Percentiles rank a stretch among this genome's conserved stretches.
phyloP scores from a whole-genome alignment of 2,888 invertebrate genomes.

The Micoletzkya japonica region DNA sequence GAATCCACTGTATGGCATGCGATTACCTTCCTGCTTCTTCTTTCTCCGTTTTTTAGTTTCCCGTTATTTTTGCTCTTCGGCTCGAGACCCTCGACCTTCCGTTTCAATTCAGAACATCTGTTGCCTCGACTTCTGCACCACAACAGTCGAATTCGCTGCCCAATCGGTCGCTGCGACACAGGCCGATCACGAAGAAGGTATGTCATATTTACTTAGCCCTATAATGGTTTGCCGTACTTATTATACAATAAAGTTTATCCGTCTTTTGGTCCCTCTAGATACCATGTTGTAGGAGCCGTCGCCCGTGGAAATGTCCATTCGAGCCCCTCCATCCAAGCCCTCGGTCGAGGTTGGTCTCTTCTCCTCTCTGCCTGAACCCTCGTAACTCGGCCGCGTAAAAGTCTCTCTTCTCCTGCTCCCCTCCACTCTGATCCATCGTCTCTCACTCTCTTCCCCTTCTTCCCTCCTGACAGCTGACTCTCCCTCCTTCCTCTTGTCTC shows the following conservation, averaged over 20 bases:
- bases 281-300: constrained; percentile 12
- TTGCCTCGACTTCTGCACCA: constrained; percentile 19
- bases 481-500: not conserved
- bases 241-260: too few species aligned
- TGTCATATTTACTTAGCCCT: not conserved
- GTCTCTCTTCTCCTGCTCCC: not conserved
- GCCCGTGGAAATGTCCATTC: constrained; percentile 11
- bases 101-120: constrained; percentile 13
- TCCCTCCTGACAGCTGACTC: constrained; percentile 6
- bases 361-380: not conserved
- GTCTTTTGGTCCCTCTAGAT: too few species aligned
- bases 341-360: not conserved
- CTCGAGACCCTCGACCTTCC: not conserved
- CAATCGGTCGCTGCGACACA: constrained; percentile 17
- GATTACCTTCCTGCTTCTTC: not conserved
- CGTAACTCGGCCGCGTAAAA: constrained; percentile 1
- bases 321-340: not conserved
- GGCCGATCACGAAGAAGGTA: constrained; percentile 14
- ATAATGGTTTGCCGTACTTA: too few species aligned
- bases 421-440: not conserved
- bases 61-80: not conserved
- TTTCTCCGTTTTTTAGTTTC: not conserved
- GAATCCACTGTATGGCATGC: too few species aligned
- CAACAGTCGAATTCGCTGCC: constrained; percentile 22
- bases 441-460: not conserved